Percentiles rank a stretch among this genome's conserved stretches.
These are phyloP conservation scores for Calosoma granatense DNA, from an alignment of 1,140 invertebrate species.

Conservation along the genomic window DNA sequence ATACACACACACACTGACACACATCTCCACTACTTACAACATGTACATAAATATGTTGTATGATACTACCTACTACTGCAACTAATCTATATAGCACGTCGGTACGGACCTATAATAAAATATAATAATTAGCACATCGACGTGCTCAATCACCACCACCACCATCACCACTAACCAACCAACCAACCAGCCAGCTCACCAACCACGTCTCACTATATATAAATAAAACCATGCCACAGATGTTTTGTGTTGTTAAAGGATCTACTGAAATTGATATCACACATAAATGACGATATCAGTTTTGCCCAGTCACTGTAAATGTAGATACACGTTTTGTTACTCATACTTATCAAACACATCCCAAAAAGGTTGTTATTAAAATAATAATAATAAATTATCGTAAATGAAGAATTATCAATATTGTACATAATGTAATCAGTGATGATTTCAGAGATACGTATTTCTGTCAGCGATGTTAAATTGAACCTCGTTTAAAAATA, in stretches of 20 bases:
- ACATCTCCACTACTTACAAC: too few relatives aligned
- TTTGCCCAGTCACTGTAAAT: conserved; percentile 1
- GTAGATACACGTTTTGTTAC: not conserved
- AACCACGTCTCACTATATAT: not conserved
- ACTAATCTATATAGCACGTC: too few relatives aligned
- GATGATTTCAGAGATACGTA: conserved; percentile 4
- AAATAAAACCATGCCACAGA: not conserved
- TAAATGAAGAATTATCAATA: conserved; percentile 7
- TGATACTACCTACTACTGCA: not conserved
- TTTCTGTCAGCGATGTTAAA: not conserved
- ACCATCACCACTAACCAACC: conserved; percentile 22
- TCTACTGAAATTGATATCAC: not conserved
- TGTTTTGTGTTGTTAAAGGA: not conserved
- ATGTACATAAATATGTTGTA: not conserved
- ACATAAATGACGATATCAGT: not conserved
- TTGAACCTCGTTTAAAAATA: not conserved
- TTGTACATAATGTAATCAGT: conserved; percentile 5
- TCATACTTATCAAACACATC: not conserved
- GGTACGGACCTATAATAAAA: too few relatives aligned
- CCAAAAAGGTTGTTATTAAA: conserved; percentile 6
- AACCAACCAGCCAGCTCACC: conserved; percentile 13
- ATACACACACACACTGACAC: too few relatives aligned
- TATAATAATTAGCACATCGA: not conserved
- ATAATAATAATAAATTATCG: conserved; percentile 1
- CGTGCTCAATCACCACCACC: not conserved